Conservation (phyloP, 1,140 invertebrate genomes). For the Prorops nasuta region DNA sequence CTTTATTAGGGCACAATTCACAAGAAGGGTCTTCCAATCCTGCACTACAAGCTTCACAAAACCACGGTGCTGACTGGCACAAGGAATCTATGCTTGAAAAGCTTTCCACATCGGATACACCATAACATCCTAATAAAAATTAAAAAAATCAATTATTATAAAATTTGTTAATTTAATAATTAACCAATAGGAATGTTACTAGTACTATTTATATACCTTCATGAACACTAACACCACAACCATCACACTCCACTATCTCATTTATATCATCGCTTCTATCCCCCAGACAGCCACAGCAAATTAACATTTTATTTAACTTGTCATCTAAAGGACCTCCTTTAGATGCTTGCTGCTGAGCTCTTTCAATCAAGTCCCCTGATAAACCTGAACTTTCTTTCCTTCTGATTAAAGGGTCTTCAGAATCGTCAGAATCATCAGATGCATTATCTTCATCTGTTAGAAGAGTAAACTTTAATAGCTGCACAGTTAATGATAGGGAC, state of each 20-base stretch:
- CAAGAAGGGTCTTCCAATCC: conserved; percentile 82
- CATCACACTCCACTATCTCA: conserved; percentile 96
- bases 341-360: conserved; percentile 54
- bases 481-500: not conserved
- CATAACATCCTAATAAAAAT: conserved; percentile 76
- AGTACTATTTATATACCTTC: conserved; percentile 65
- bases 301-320: conserved; percentile 61
- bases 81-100: conserved; percentile 87
- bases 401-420: conserved; percentile 54
- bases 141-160: conserved; percentile 3
- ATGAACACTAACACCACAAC: conserved; percentile 93
- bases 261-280: conserved; percentile 90
- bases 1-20: conserved; percentile 80
- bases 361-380: conserved; percentile 57
- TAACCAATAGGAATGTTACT: not conserved
- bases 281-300: conserved; percentile 91
- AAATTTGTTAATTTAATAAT: not conserved
- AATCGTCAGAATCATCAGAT: conserved; percentile 58
- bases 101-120: conserved; percentile 90
- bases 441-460: conserved; percentile 47
- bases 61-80: conserved; percentile 95
- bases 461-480: not conserved
- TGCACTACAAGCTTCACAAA: conserved; percentile 96
- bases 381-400: conserved; percentile 55
- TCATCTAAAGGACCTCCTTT: conserved; percentile 46